Evolutionary conservation across 2,797 vertebrate species (phyloP).

Genomic region (Anguilla pacifica): DNA sequence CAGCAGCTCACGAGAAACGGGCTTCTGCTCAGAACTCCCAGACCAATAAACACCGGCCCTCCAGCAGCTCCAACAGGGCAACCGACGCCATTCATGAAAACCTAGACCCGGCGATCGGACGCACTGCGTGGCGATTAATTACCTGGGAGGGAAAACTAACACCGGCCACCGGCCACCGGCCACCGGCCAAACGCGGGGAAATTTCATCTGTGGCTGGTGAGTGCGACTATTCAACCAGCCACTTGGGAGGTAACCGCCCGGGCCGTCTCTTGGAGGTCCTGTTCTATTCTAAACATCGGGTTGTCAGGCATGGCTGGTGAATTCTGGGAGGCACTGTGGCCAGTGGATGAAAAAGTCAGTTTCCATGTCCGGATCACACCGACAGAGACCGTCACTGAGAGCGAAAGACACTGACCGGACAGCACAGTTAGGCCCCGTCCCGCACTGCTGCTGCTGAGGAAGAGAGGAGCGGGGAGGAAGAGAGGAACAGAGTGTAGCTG

Average conservation of each 20-base stretch:
- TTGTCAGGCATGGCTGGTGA: too few species aligned
- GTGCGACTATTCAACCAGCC: too few species aligned
- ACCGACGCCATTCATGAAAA: not conserved
- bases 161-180: too few species aligned
- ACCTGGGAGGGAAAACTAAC: too few species aligned
- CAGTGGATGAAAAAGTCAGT: too few species aligned
- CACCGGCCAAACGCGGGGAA: too few species aligned
- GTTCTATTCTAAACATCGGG: too few species aligned
- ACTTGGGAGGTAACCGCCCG: too few species aligned
- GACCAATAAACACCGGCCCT: not conserved
- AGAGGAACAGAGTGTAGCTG: slow-evolving; percentile 22
- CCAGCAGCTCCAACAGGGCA: not conserved
- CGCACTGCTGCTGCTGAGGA: not conserved
- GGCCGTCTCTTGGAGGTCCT: too few species aligned
- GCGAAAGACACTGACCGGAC: not conserved
- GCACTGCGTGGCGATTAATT: not conserved
- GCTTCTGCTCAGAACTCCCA: not conserved
- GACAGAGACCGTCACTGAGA: not conserved
- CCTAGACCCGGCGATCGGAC: not conserved
- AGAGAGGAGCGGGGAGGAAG: too few species aligned
- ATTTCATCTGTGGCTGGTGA: too few species aligned
- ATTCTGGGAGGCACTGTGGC: too few species aligned
- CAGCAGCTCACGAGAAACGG: not conserved
- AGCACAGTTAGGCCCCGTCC: not conserved
- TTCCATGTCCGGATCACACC: not conserved